phyloP scores from a whole-genome alignment of 2,888 invertebrate genomes.

The Meandrusa payeni region DNA sequence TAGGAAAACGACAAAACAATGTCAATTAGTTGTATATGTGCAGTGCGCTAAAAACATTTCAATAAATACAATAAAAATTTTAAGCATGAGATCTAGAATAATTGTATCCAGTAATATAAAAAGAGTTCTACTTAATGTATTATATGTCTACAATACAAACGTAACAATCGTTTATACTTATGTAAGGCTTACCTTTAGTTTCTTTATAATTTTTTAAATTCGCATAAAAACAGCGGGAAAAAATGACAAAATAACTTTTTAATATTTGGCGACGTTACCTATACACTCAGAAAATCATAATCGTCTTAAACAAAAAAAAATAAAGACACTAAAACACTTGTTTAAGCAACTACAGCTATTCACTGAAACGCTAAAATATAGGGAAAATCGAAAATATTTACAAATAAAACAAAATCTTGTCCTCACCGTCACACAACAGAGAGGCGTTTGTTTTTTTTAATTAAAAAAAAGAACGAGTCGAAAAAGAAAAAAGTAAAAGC shows the following conservation, averaged over 20 bases:
- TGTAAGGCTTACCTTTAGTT: too few relatives aligned
- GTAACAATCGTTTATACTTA: too few relatives aligned
- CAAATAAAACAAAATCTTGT: slow-evolving; percentile 29
- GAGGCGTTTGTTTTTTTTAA: slow-evolving; percentile 68
- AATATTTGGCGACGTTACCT: slow-evolving; percentile 47
- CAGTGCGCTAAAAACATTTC: too few relatives aligned
- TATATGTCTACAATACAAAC: too few relatives aligned
- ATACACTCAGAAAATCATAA: too few relatives aligned
- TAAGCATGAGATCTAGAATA: too few relatives aligned
- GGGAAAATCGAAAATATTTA: slow-evolving; percentile 29
- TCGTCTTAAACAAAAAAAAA: slow-evolving; percentile 10
- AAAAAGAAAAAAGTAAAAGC: slow-evolving; percentile 50
- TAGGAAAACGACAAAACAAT: too few relatives aligned
- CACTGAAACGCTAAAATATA: slow-evolving; percentile 6
- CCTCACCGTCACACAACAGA: slow-evolving; percentile 44
- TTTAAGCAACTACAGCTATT: neutral
- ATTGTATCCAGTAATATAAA: too few relatives aligned
- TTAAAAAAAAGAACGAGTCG: slow-evolving; percentile 49
- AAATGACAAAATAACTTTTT: slow-evolving; percentile 59
- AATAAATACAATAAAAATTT: too few relatives aligned
- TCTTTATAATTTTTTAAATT: slow-evolving; percentile 32
- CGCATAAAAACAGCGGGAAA: slow-evolving; percentile 49
- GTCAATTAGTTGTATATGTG: too few relatives aligned
- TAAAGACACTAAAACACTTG: neutral
- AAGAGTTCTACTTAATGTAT: too few relatives aligned